Conservation (phyloP, 2,888 invertebrate species). For the Desoria tigrina region DNA sequence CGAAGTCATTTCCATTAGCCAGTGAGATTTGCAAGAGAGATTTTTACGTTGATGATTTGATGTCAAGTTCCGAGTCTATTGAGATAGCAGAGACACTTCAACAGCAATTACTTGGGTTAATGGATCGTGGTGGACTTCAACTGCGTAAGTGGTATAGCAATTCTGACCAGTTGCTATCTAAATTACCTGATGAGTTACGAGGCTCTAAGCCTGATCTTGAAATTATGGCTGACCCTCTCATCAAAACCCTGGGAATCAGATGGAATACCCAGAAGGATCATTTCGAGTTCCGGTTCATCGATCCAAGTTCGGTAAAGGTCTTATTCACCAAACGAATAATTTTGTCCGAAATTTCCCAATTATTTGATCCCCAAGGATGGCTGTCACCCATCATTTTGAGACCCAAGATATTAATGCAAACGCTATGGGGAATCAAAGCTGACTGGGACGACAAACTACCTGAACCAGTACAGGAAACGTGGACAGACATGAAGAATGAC, state of each 20-base stretch:
- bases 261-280: constrained; percentile 1
- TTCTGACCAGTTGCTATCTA: neutral
- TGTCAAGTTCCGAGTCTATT: constrained; percentile 44
- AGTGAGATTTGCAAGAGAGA: constrained; percentile 40
- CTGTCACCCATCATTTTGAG: constrained; percentile 22
- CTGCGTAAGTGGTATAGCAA: constrained; percentile 53
- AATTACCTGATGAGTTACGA: constrained; percentile 13
- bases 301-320: no score
- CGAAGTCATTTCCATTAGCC: constrained; percentile 26
- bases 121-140: constrained; percentile 37
- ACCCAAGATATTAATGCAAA: constrained; percentile 17
- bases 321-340: constrained; percentile 13
- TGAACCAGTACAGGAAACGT: neutral
- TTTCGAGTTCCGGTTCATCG: neutral
- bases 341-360: constrained; percentile 19
- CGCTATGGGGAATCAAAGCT: constrained; percentile 3
- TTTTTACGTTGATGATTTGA: constrained; percentile 55
- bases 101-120: constrained; percentile 30
- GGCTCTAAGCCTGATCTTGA: constrained; percentile 2
- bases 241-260: constrained; percentile 4
- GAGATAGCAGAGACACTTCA: constrained; percentile 37
- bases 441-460: constrained; percentile 18
- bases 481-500: neutral
- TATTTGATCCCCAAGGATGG: constrained; percentile 33
- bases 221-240: neutral